Percentiles rank a stretch among this genome's conserved stretches.
Evolutionary conservation across 2,888 invertebrate genomes (phyloP).

Genomic region (Seira musarum): DNA sequence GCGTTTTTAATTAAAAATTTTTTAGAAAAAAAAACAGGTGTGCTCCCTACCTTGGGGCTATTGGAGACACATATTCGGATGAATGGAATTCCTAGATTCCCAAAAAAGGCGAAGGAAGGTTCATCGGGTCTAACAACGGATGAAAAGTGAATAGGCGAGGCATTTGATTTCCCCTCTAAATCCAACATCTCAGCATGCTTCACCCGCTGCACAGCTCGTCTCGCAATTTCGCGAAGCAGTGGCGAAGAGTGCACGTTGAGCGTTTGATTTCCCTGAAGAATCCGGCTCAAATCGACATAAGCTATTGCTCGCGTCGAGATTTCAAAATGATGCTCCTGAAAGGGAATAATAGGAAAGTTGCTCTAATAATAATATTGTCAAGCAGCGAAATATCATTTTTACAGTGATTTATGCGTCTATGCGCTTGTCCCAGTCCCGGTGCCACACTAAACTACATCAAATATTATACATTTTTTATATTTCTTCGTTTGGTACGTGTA

Average conservation of each 20-base stretch:
- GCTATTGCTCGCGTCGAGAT: conserved; percentile 67
- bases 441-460: no score
- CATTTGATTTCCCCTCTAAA: conserved; percentile 3
- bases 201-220: conserved; percentile 67
- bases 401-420: no score
- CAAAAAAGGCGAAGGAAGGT: conserved; percentile 67
- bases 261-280: conserved; percentile 68
- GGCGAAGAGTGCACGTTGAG: conserved; percentile 69
- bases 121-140: conserved; percentile 66
- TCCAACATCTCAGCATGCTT: conserved; percentile 57
- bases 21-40: no score
- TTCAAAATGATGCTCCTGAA: conserved; percentile 69
- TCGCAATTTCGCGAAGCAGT: conserved; percentile 65
- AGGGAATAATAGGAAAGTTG: not conserved
- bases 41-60: conserved; percentile 68
- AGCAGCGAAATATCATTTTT: no score
- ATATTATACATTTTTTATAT: no score
- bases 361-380: no score
- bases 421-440: no score
- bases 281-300: conserved; percentile 53
- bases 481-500: no score
- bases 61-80: conserved; percentile 66
- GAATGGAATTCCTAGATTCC: conserved; percentile 69
- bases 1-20: no score
- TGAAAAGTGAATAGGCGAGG: conserved; percentile 59